Percentiles rank a stretch among this genome's conserved stretches.
phyloP scores from a whole-genome alignment of 1,140 invertebrate species.

The Ruditapes philippinarum region DNA sequence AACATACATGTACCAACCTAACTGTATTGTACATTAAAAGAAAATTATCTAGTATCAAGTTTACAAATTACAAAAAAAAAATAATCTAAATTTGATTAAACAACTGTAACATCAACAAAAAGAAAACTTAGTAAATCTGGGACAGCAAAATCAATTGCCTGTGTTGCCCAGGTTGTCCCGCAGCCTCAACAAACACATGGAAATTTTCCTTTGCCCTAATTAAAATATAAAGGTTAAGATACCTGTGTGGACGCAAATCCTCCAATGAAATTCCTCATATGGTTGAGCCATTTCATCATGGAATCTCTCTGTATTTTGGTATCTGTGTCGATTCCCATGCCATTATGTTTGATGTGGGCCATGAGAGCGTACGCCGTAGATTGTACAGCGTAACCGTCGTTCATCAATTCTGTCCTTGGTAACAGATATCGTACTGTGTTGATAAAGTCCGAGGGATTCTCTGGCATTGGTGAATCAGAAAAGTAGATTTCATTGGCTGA shows the following conservation, averaged over 20 bases:
- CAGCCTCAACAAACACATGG: too few species aligned
- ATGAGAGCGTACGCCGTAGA: conserved; percentile 97
- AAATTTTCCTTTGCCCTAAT: too few species aligned
- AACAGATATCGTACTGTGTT: conserved; percentile 93
- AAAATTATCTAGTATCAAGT: too few species aligned
- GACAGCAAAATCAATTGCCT: too few species aligned
- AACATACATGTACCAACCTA: too few species aligned
- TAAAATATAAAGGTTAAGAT: neutral
- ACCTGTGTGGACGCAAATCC: conserved; percentile 97
- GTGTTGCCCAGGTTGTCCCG: too few species aligned
- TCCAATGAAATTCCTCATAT: conserved; percentile 95
- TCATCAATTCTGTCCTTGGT: conserved; percentile 92
- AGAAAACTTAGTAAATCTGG: too few species aligned
- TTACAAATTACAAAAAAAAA: too few species aligned
- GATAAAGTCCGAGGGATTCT: conserved; percentile 80
- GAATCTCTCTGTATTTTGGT: conserved; percentile 78
- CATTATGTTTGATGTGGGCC: conserved; percentile 89
- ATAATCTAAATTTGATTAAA: too few species aligned
- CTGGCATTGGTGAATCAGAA: conserved; percentile 79
- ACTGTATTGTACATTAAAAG: too few species aligned
- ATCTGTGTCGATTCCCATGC: conserved; percentile 56
- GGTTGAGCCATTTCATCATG: conserved; percentile 97
- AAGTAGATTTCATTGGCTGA: conserved; percentile 83
- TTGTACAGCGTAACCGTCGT: conserved; percentile 97
- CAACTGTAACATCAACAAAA: too few species aligned